phyloP scores from a whole-genome alignment of 2,113 vertebrate species.

The Cynocephalus volans region DNA sequence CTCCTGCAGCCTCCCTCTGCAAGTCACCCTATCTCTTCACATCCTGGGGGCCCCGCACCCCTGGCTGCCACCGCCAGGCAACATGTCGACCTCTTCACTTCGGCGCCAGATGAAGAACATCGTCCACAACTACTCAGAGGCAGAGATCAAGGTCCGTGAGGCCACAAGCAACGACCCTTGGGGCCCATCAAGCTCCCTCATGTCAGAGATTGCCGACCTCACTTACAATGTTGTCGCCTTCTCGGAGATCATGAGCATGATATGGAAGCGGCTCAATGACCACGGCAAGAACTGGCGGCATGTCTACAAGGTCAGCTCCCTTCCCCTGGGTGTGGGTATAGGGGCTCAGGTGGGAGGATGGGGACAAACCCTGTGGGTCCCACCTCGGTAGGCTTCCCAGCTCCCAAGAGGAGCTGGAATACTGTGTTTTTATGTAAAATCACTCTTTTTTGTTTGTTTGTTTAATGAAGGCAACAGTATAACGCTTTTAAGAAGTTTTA shows the following conservation, averaged over 20 bases:
- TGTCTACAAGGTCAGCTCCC: constrained; percentile 93
- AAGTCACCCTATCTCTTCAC: background rate
- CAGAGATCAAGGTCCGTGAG: constrained; percentile 97
- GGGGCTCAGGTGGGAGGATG: background rate
- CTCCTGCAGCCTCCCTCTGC: background rate
- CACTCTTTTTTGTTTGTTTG: background rate
- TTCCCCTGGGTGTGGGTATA: background rate
- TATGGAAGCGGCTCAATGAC: constrained; percentile 96
- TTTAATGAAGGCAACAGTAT: accelerated
- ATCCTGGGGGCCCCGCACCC: background rate
- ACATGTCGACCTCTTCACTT: constrained; percentile 95
- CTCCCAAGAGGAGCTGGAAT: background rate
- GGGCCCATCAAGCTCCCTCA: constrained; percentile 96
- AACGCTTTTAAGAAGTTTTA: accelerated
- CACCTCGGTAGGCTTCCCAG: accelerated
- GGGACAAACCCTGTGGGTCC: background rate
- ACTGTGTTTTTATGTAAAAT: accelerated
- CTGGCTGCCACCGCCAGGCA: background rate
- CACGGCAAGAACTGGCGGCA: constrained; percentile 97
- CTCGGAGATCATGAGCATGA: constrained; percentile 97
- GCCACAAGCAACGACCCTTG: constrained; percentile 96
- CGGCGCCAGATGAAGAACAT: constrained; percentile 97
- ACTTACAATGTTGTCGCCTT: constrained; percentile 97
- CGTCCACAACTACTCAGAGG: constrained; percentile 97
- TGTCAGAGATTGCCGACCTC: constrained; percentile 96